phyloP scores from a whole-genome alignment of 2,888 invertebrate genomes.

The Ypsolopha sequella region DNA sequence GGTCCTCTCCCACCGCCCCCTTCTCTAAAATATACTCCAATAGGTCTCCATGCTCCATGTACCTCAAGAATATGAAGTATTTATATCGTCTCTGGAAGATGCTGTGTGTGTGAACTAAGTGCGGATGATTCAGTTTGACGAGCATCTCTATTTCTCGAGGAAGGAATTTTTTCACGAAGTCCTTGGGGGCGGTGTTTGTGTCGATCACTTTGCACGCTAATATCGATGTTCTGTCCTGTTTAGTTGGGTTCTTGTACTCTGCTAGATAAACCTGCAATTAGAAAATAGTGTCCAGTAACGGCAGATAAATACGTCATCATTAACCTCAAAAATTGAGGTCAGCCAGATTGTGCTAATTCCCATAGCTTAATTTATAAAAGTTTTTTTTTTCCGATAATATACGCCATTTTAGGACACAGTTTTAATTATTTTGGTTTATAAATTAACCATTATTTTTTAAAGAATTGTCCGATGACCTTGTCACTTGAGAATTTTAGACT shows the following conservation, averaged over 20 bases:
- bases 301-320: no score
- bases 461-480: no score
- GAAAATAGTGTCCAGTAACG: neutral
- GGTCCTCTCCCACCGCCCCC: conserved; percentile 74
- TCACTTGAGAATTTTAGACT: no score
- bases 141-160: conserved; percentile 87
- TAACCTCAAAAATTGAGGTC: no score
- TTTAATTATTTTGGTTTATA: no score
- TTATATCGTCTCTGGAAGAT: conserved; percentile 78
- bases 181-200: conserved; percentile 77
- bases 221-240: conserved; percentile 43
- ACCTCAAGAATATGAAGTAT: conserved; percentile 84
- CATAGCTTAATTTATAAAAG: no score
- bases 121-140: conserved; percentile 81
- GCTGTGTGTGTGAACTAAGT: conserved; percentile 83
- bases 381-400: no score
- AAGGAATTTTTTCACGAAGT: conserved; percentile 84
- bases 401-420: no score
- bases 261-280: conserved; percentile 47
- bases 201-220: conserved; percentile 84
- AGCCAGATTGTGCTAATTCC: no score
- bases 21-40: conserved; percentile 77
- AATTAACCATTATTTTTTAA: no score
- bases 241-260: conserved; percentile 53
- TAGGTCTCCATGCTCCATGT: conserved; percentile 81